phyloP scores from a whole-genome alignment of 2,113 vertebrate species.

The Eublepharis macularius region DNA sequence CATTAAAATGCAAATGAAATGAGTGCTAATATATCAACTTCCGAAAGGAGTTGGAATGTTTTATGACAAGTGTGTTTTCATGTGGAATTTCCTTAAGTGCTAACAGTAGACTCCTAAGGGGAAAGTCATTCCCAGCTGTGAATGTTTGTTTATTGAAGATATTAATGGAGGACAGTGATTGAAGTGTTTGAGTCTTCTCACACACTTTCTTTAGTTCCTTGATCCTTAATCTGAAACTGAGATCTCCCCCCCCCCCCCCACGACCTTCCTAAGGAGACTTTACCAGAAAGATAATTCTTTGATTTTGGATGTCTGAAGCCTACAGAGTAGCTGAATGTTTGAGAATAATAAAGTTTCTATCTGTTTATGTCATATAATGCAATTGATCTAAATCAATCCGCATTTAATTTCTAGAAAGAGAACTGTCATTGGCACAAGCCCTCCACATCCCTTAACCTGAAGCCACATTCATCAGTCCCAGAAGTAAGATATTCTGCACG shows the following conservation, averaged over 20 bases:
- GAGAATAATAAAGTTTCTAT: conserved; percentile 8
- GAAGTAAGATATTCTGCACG: neutral
- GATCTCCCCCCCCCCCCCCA: neutral
- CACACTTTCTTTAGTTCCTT: conserved; percentile 46
- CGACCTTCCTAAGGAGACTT: conserved; percentile 36
- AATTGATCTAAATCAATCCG: neutral
- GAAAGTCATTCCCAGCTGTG: conserved; percentile 30
- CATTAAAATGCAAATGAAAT: conserved; percentile 79
- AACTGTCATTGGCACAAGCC: neutral
- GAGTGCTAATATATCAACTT: conserved; percentile 71
- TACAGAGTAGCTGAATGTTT: neutral
- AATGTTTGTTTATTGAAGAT: conserved; percentile 66
- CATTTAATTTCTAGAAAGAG: neutral
- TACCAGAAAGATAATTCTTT: conserved; percentile 58
- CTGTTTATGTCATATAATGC: neutral
- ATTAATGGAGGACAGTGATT: conserved; percentile 58
- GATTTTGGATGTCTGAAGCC: conserved; percentile 37
- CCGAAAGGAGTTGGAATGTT: conserved; percentile 60
- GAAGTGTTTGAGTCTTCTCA: conserved; percentile 40
- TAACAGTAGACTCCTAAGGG: conserved; percentile 47
- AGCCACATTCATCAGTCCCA: neutral
- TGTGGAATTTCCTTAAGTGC: conserved; percentile 66
- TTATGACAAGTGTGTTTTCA: conserved; percentile 69
- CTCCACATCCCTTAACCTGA: neutral
- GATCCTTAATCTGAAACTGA: conserved; percentile 35